Base-by-base conservation (phyloP, 2,888 invertebrate species). In the Alloscopus bannaensis region DNA sequence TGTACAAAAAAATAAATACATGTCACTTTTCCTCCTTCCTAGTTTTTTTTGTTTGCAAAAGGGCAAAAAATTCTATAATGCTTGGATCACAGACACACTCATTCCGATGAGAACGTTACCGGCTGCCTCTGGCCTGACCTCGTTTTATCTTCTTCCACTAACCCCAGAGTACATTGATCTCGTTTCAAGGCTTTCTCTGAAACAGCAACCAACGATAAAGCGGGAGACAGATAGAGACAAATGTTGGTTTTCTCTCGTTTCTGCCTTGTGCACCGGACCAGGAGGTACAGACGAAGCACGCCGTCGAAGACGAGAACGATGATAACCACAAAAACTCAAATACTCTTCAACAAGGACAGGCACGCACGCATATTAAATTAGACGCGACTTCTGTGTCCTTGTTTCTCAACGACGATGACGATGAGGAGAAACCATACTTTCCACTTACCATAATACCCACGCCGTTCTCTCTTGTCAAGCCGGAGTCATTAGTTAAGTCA, bases 341-440 rank as follows among this genome's bases (percentile, higher is more conserved):
- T 57, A 29, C 57, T 57, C 24, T 16, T 26, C n/a, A 13, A 57
- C 55, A 55, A 20, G 16, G 26, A 55, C 55, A 26, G 26, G 28
- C 45, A 45, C 18, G 31, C 57, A 57, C 31, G 57, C 57, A 57
- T 57, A 57, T 57, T 57, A 31, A 57, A 57, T 57, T 31, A 57
- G 18, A 31, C 31, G 31, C 29, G 31, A 18, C 3, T 26, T 28
- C 55, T 55, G 26, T 55, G 8, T 55, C 20, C 28, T n/a, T n/a
- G 6, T 28, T 55, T 28, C 22, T 20, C 3, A 36, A 6, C 36
- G 36, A 36, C 6, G 36, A 13, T 8, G 36, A 36, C 36, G 8
- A 36, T 8, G 36, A 36, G 36, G 13, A 36, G 36, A 36, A 36
- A 36, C 6, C n/a, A 36, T 8, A 36, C 36, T 36, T 36, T 36